These are phyloP conservation scores for Latrodectus hesperus DNA, from an alignment of 2,888 invertebrate genomes.

Conservation along the genomic window DNA sequence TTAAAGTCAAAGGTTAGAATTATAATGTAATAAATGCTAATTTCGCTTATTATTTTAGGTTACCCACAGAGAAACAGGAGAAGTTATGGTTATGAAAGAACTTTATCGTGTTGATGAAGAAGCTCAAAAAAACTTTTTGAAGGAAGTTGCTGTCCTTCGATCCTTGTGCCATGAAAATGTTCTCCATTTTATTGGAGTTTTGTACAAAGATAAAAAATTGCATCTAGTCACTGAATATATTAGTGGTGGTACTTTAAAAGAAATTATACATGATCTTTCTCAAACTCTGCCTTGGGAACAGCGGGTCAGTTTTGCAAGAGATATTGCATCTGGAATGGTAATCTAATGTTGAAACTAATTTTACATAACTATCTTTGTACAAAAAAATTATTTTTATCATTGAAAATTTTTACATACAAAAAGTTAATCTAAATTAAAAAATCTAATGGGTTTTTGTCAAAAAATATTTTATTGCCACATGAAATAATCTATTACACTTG, in stretches of 20 bases:
- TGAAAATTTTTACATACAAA: no score
- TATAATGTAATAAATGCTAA: no score
- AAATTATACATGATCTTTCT: constrained; percentile 84
- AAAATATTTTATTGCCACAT: no score
- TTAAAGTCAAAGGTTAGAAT: no score
- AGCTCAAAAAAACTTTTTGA: constrained; percentile 93
- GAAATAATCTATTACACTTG: no score
- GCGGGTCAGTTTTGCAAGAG: constrained; percentile 89
- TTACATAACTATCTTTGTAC: no score
- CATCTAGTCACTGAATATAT: constrained; percentile 95
- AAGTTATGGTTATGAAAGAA: constrained; percentile 97
- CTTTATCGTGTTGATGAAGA: constrained; percentile 94
- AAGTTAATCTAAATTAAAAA: no score
- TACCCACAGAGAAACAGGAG: constrained; percentile 90
- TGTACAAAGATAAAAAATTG: constrained; percentile 92
- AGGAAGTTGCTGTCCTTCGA: constrained; percentile 94
- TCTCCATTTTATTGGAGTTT: constrained; percentile 90
- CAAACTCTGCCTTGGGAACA: constrained; percentile 85
- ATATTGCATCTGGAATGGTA: constrained; percentile 94
- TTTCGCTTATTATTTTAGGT: constrained; percentile 79
- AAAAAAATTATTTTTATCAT: no score
- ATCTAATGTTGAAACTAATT: constrained; percentile 25
- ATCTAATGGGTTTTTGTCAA: no score
- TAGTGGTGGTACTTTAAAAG: constrained; percentile 91
- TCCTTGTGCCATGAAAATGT: constrained; percentile 93